Percentiles rank a stretch among this genome's conserved stretches.
phyloP scores from a whole-genome alignment of 2,113 vertebrate genomes.

The Caloenas nicobarica region DNA sequence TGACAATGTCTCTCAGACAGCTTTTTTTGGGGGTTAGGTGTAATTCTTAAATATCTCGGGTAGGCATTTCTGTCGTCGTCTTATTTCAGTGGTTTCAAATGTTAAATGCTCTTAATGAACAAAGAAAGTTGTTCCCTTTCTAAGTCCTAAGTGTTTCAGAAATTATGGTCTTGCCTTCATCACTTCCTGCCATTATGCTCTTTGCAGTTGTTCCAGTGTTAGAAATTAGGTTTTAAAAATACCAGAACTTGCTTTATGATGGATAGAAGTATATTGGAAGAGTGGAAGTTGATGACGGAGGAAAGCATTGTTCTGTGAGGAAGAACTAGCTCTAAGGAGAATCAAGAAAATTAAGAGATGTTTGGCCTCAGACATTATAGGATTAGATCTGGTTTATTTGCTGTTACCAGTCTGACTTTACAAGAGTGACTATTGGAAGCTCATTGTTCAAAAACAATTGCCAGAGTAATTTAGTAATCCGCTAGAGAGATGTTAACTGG shows the following conservation, averaged over 20 bases:
- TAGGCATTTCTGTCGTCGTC: not conserved
- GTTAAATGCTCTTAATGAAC: not conserved
- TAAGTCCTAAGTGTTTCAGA: not conserved
- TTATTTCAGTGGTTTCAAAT: not conserved
- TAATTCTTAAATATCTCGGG: not conserved
- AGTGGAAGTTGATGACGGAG: not conserved
- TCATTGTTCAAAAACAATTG: not conserved
- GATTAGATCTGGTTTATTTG: not conserved
- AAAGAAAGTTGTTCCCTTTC: not conserved
- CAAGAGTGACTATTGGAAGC: not conserved
- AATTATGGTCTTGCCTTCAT: not conserved
- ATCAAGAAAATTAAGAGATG: not conserved
- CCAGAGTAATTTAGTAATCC: not conserved
- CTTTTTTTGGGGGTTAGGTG: not conserved
- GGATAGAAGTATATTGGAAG: not conserved
- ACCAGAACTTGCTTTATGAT: not conserved
- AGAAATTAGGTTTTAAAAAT: not conserved
- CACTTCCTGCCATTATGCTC: not conserved
- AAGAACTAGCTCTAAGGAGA: not conserved
- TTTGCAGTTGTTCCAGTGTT: not conserved
- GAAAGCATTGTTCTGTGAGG: not conserved
- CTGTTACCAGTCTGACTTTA: not conserved
- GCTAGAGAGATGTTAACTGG: not conserved
- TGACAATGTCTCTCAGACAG: not conserved
- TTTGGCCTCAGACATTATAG: not conserved